These are phyloP conservation scores for Pelagia noctiluca DNA, from an alignment of 30 jellyfish, hydroid and myxozoan genomes.

Conservation along the genomic window DNA sequence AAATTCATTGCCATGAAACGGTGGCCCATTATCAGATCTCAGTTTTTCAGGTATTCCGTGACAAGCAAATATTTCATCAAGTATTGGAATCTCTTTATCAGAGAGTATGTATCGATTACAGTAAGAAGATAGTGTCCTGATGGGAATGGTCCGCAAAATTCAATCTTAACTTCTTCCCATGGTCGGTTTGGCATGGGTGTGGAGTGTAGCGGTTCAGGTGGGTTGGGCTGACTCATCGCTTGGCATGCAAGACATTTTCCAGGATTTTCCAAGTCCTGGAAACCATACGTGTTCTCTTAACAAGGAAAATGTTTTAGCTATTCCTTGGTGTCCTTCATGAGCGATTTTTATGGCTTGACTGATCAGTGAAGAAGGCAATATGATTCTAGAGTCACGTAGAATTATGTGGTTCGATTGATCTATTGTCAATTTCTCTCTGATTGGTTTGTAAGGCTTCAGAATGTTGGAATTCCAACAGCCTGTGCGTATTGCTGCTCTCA, in stretches of 20 bases:
- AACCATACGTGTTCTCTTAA: constrained; percentile 28
- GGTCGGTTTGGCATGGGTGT: constrained; percentile 39
- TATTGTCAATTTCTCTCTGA: constrained; percentile 4
- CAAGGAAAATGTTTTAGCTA: not conserved
- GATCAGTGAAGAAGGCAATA: not conserved
- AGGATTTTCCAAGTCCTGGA: constrained; percentile 20
- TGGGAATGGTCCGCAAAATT: constrained; percentile 60
- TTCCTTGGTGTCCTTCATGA: constrained; percentile 41
- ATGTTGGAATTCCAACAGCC: constrained; percentile 1
- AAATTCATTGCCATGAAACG: constrained; percentile 31
- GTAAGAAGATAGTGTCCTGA: constrained; percentile 44
- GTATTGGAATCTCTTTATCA: constrained; percentile 26
- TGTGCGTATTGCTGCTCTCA: constrained; percentile 15
- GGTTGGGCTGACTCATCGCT: constrained; percentile 19
- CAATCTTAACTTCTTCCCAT: constrained; percentile 28
- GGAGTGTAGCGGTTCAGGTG: constrained; percentile 36
- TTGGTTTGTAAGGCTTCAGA: constrained; percentile 13
- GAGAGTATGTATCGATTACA: constrained; percentile 27
- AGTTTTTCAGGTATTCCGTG: constrained; percentile 20
- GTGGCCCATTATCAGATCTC: constrained; percentile 55
- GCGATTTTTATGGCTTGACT: constrained; percentile 27
- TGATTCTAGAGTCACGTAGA: constrained; percentile 24
- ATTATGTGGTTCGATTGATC: not conserved
- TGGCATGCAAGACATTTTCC: constrained; percentile 13
- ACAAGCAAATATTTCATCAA: constrained; percentile 16